phyloP scores from a whole-genome alignment of 2,888 invertebrate genomes.

The Nemotelus nigrinus region DNA sequence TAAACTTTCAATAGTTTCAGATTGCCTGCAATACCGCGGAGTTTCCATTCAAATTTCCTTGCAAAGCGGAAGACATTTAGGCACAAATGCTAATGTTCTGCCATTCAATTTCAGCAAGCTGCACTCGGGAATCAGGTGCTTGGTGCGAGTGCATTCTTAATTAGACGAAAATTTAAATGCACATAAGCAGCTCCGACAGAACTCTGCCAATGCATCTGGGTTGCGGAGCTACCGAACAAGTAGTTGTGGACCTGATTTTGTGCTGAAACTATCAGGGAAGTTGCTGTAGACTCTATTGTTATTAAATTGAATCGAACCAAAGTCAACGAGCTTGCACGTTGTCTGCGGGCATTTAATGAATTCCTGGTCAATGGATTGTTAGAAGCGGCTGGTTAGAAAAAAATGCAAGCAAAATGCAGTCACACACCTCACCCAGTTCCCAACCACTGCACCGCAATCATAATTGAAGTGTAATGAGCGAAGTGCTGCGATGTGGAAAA shows the following conservation, averaged over 20 bases:
- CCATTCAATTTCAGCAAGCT: not conserved
- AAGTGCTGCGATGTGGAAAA: constrained; percentile 36
- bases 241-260: too few relatives aligned
- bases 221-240: too few relatives aligned
- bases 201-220: too few relatives aligned
- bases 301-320: too few relatives aligned
- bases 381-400: not conserved
- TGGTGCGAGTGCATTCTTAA: constrained; percentile 34
- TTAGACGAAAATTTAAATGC: constrained; percentile 35
- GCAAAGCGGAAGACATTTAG: not conserved
- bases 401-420: not conserved
- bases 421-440: not conserved
- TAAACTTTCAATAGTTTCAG: constrained; percentile 43
- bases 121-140: not conserved
- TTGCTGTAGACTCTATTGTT: too few relatives aligned
- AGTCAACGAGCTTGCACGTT: too few relatives aligned
- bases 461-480: constrained; percentile 38
- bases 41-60: constrained; percentile 19
- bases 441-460: not conserved
- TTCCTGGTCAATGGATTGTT: too few relatives aligned
- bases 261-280: too few relatives aligned
- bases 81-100: constrained; percentile 19
- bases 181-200: not conserved
- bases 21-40: constrained; percentile 1
- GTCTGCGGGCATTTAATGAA: too few relatives aligned